A percentile compares a stretch with the other conserved stretches of the same genome.
phyloP scores from a whole-genome alignment of 92 coral and sea anemone genomes.

The Phymanthus crucifer region DNA sequence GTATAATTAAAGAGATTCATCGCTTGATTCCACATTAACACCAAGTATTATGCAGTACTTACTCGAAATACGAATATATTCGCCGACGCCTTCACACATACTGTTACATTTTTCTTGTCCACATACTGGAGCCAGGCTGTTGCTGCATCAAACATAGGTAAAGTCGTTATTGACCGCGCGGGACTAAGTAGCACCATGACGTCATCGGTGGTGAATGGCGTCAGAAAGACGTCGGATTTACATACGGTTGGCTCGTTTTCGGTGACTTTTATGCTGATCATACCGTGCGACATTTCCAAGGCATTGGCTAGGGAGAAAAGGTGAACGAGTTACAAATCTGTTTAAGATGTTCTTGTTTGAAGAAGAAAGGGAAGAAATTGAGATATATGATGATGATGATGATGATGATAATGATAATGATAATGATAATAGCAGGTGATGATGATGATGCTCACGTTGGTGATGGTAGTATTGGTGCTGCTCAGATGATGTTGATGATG shows the following conservation, averaged over 20 bases:
- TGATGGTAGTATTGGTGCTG: too few relatives aligned
- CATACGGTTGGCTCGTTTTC: constrained; percentile 33
- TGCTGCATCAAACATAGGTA: constrained; percentile 61
- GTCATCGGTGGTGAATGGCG: constrained; percentile 45
- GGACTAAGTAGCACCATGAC: constrained; percentile 68
- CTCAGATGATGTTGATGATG: too few relatives aligned
- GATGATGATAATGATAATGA: too few relatives aligned
- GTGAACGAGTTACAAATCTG: neutral
- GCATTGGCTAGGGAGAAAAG: constrained; percentile 15
- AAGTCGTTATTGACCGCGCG: constrained; percentile 41
- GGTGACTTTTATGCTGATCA: constrained; percentile 19
- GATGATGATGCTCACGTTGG: too few relatives aligned
- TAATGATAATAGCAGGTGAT: too few relatives aligned
- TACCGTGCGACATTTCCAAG: constrained; percentile 40
- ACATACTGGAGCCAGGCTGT: constrained; percentile 76
- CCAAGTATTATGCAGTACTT: too few relatives aligned
- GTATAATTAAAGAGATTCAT: too few relatives aligned
- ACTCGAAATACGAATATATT: constrained; percentile 46
- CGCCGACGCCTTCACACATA: constrained; percentile 65
- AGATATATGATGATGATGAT: too few relatives aligned
- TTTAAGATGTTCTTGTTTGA: too few relatives aligned
- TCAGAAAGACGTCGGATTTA: constrained; percentile 29
- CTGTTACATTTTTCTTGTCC: constrained; percentile 49
- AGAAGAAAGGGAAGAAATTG: neutral
- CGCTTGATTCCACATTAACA: too few relatives aligned